These are phyloP conservation scores for Hemicordylus capensis DNA, from an alignment of 2,113 vertebrate species.

Conservation along the genomic window DNA sequence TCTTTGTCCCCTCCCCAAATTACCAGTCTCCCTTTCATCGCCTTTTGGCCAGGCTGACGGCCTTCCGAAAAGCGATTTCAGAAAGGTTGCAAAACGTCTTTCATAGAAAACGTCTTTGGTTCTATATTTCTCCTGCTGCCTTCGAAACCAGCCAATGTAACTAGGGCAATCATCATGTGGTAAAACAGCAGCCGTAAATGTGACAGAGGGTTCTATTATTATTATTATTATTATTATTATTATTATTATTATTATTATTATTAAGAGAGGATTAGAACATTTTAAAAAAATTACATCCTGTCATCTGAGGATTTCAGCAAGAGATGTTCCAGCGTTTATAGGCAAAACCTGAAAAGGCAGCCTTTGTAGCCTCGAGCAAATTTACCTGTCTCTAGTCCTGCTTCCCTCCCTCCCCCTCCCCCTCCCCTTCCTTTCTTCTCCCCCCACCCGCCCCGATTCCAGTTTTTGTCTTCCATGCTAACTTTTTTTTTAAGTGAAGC, in stretches of 20 bases:
- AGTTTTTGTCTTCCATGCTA: slow-evolving; percentile 20
- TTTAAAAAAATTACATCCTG: slow-evolving; percentile 49
- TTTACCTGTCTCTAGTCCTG: slow-evolving; percentile 60
- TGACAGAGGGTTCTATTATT: slow-evolving; percentile 16
- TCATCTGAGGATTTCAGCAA: slow-evolving; percentile 52
- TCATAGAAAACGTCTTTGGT: too few species aligned
- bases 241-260: too few species aligned
- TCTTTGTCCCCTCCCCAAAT: neutral
- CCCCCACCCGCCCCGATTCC: too few species aligned
- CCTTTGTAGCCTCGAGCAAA: slow-evolving; percentile 48
- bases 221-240: too few species aligned
- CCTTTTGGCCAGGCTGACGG: neutral
- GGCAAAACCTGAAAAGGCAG: slow-evolving; percentile 64
- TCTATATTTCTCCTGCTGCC: neutral
- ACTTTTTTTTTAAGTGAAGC: slow-evolving; percentile 28
- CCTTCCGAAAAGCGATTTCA: neutral
- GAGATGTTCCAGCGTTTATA: slow-evolving; percentile 43
- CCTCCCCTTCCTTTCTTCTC: neutral
- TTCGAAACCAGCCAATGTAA: neutral
- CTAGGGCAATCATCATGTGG: neutral
- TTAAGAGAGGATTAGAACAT: neutral
- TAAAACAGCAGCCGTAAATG: neutral
- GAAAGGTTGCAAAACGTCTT: too few species aligned
- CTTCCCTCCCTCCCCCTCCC: neutral
- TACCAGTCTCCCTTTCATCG: neutral